A percentile compares a stretch with the other conserved stretches of the same genome.
These are phyloP conservation scores for Notarius lentiginosus DNA, from an alignment of 2,113 vertebrate genomes.

Conservation along the genomic window DNA sequence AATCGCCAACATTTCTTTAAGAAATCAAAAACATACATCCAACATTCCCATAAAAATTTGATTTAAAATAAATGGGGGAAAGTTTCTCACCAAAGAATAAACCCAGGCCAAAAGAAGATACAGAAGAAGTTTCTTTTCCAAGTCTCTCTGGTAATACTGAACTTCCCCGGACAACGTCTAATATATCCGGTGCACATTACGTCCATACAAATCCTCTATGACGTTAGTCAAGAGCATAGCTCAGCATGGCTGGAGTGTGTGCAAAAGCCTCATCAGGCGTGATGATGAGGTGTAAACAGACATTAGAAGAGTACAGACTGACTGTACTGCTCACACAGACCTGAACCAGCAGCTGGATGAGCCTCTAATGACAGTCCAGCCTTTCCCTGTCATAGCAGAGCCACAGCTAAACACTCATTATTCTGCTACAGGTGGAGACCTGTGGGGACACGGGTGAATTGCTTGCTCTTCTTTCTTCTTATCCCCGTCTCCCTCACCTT, in stretches of 20 bases:
- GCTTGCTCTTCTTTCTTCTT: not conserved
- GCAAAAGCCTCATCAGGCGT: conserved; percentile 65
- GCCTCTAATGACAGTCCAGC: conserved; percentile 70
- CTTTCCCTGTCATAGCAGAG: conserved; percentile 65
- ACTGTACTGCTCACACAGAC: conserved; percentile 60
- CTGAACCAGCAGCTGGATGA: conserved; percentile 70
- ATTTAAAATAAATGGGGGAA: not conserved
- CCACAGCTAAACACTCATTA: conserved; percentile 75
- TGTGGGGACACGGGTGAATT: conserved; percentile 47
- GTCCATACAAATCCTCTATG: conserved; percentile 41
- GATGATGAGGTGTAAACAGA: conserved; percentile 75
- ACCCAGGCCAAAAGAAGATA: not conserved
- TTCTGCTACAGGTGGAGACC: conserved; percentile 67
- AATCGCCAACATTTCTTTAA: not conserved
- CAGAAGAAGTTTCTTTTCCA: conserved; percentile 27
- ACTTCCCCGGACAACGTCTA: conserved; percentile 28
- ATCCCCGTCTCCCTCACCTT: not conserved
- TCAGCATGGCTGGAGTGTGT: conserved; percentile 33
- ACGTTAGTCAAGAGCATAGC: conserved; percentile 40
- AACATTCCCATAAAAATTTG: not conserved
- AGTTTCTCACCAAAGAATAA: conserved; percentile 31
- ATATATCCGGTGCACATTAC: conserved; percentile 44
- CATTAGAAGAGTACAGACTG: conserved; percentile 68
- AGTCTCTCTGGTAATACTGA: conserved; percentile 36
- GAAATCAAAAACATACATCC: not conserved